Evolutionary conservation across 2,888 invertebrate genomes (phyloP).

Genomic region (Stenurella melanura): DNA sequence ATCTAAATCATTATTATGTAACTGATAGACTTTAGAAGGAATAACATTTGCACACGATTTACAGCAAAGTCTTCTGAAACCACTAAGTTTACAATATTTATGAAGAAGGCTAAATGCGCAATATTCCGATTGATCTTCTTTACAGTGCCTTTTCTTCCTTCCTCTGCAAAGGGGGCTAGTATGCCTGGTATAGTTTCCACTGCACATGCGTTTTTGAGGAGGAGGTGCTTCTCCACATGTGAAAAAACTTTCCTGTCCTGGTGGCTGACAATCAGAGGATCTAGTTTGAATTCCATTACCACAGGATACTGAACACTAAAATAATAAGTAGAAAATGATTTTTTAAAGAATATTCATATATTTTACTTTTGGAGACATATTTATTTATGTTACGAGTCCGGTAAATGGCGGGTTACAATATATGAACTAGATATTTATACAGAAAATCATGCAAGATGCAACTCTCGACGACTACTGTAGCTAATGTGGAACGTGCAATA

Average conservation of each 20-base stretch:
- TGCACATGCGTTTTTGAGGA: constrained; percentile 75
- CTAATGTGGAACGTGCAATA: too few species aligned
- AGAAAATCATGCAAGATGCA: too few species aligned
- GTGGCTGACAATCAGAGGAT: constrained; percentile 75
- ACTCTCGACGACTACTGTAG: too few species aligned
- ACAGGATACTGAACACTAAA: constrained; percentile 80
- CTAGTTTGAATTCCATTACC: constrained; percentile 77
- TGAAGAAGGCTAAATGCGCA: constrained; percentile 74
- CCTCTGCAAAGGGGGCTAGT: constrained; percentile 65
- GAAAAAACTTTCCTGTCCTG: constrained; percentile 71
- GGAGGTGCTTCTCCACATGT: constrained; percentile 77
- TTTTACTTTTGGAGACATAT: too few species aligned
- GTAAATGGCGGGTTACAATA: too few species aligned
- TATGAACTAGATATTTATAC: too few species aligned
- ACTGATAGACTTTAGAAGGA: neutral
- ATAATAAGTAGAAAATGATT: constrained; percentile 42
- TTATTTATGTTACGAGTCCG: too few species aligned
- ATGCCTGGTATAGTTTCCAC: constrained; percentile 64
- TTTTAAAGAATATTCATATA: too few species aligned
- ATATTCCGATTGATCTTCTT: constrained; percentile 71
- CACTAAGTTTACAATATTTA: constrained; percentile 68
- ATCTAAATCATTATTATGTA: neutral
- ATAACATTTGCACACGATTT: constrained; percentile 71
- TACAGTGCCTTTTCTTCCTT: constrained; percentile 60
- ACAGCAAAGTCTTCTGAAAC: constrained; percentile 78